Conservation (phyloP, 1,140 invertebrate genomes). For the Arctopsyche grandis region DNA sequence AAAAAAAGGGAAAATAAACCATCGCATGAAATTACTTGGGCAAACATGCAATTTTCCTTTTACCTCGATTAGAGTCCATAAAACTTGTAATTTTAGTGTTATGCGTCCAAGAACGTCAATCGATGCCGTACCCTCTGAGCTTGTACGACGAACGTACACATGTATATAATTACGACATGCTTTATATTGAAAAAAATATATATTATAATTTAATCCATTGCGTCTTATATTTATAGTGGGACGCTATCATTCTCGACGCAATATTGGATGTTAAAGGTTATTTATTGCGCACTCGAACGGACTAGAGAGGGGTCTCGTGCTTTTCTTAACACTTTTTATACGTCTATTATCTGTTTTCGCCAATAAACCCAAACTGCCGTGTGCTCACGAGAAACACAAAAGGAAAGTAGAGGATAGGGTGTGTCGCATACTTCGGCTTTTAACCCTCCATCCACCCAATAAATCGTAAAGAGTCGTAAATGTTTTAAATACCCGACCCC, state of each 20-base stretch:
- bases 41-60: slow-evolving; percentile 52
- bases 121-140: slow-evolving; percentile 7
- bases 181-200: too few relatives aligned
- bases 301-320: not conserved
- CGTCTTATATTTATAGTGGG: not conserved
- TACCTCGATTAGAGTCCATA: slow-evolving; percentile 46
- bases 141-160: not conserved
- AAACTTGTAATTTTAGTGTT: slow-evolving; percentile 50
- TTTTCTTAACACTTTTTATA: slow-evolving; percentile 22
- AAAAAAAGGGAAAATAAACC: slow-evolving; percentile 39
- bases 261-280: not conserved
- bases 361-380: slow-evolving; percentile 31
- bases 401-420: too few relatives aligned
- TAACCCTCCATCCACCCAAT: slow-evolving; percentile 9
- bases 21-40: slow-evolving; percentile 46
- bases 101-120: slow-evolving; percentile 12
- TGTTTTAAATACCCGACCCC: slow-evolving; percentile 38
- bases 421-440: slow-evolving; percentile 1
- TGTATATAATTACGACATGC: not conserved
- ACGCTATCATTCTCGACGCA: not conserved
- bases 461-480: slow-evolving; percentile 37
- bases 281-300: not conserved
- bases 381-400: slow-evolving; percentile 2
- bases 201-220: not conserved
- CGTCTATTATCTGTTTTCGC: slow-evolving; percentile 35